Evolutionary conservation across 2,888 invertebrate species (phyloP), one percentile per base, ranked within the genome.

Genomic region (Drosophila mulleri): DNA sequence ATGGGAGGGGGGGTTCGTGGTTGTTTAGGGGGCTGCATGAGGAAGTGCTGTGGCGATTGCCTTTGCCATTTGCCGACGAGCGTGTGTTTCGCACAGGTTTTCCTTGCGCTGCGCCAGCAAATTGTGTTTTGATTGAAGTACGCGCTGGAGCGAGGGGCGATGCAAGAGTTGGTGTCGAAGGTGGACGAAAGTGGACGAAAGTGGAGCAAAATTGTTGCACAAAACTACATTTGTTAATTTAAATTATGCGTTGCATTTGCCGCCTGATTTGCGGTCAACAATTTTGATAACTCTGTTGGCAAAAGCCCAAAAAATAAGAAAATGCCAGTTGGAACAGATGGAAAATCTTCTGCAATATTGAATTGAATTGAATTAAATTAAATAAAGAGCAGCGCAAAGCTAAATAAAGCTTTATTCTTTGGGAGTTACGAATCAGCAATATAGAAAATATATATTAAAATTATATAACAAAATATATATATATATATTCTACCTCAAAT

Each of bases 61-160:
- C 85, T 82, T 79, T 82, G 65, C 68, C 75, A 73, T 72, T 81
- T 73, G 89, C 89, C 83, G 88, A 72, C 85, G 75, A 73, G 74
- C 64, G 67, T 75, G 85, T 80, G 52, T 37, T 67, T 20, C 35
- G 39, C 39, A 75, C 74, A 83, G 86, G 82, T 87, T 76, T 89
- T 76, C 78, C 83, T 41, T 72, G 26, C 44, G 35, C n/a, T 67
- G 23, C 59, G 61, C 52, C 67, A 75, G 80, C 59, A 88, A 86
- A 83, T 79, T 86, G 83, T 90, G 72, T 88, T 88, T 90, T 86
- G 86, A 88, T 86, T 88, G 87, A 88, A 89, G 90, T 71, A 59
- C 67, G 20, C n/a, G 61, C 11, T 16, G 9, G 18, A 53, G 12
- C 41, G n/a, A 41, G 41, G 41, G 29, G 18, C 16, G n/a, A 9